Evolutionary conservation across 2,888 invertebrate genomes (phyloP), one percentile per base, ranked within the genome.

Genomic region (Myopa testacea): DNA sequence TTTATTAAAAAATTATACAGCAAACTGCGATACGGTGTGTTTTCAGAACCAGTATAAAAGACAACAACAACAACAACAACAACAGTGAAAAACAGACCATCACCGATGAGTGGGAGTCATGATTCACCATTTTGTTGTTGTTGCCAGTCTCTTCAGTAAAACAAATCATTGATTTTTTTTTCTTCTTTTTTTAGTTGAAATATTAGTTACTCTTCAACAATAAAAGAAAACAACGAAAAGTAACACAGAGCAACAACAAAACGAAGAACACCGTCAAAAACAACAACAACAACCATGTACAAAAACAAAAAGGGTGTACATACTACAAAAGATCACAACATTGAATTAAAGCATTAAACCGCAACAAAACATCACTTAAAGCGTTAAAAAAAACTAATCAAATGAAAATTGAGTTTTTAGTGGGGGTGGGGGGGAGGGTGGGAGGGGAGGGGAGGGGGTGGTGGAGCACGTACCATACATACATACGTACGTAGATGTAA

Each of bases 321-420:
- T 2, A 26, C 26, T 2, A 26, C 26, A 26, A 73, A 72, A 72
- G 45, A 62, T 12, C 62, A 26, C 63, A 73, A 73, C 62, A 73
- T 73, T 73, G 73, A 73, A 73, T 73, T 73, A 40, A 70, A 73
- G 58, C 45, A 14, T 34, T n/a, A 62, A 62, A 8, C 65, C 34
- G 34, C 50, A 74, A 38, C 37, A 74, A 74, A 37, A 37, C 65
- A 10, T 37, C 16, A 65, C 45, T 26, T 26, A 50, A 74, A 45
- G 16, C 19, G 45, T 34, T n/a, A 50, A 65, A 26, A 63, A 34
- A 74, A 71, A 34, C 16, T 12, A 37, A 34, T 14, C 14, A 38
- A 34, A 16, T 26, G 12, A 16, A 16, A 71, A 55, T 12, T 19
- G 19, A 8, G 45, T 40, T 40, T 4, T 40, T 40, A 14, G 62